Evolutionary conservation across 2,888 invertebrate species (phyloP).

Genomic region (Agrotis clavis): DNA sequence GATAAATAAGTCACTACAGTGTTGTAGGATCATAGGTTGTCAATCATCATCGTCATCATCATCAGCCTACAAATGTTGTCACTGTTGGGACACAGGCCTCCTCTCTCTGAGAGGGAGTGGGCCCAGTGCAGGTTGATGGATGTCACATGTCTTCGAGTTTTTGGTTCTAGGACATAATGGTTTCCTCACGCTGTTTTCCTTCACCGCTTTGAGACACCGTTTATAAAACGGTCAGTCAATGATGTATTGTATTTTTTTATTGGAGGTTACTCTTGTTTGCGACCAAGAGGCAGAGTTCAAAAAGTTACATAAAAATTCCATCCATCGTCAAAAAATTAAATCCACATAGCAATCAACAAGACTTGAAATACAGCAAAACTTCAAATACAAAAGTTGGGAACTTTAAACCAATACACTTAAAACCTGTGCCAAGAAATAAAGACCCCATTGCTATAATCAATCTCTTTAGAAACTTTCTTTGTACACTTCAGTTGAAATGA

Average conservation of each 20-base stretch:
- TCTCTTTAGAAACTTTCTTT: constrained; percentile 47
- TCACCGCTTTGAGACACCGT: too few relatives aligned
- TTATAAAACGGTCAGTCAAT: too few relatives aligned
- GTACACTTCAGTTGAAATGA: constrained; percentile 47
- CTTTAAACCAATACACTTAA: constrained; percentile 50
- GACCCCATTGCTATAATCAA: constrained; percentile 53
- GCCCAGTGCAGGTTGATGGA: too few relatives aligned
- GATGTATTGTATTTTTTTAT: background rate
- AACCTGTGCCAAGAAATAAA: constrained; percentile 33
- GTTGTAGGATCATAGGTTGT: too few relatives aligned
- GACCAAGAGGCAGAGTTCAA: background rate
- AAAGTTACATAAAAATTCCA: background rate
- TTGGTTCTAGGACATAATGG: too few relatives aligned
- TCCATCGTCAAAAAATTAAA: background rate
- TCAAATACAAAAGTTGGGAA: constrained; percentile 14
- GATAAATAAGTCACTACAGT: too few relatives aligned
- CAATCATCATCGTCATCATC: too few relatives aligned
- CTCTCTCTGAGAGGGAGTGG: too few relatives aligned
- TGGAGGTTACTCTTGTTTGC: background rate
- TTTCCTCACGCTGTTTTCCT: too few relatives aligned
- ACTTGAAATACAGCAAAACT: constrained; percentile 7
- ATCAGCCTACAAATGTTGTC: too few relatives aligned
- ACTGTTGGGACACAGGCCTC: too few relatives aligned
- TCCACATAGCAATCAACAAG: background rate
- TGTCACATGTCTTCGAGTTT: too few relatives aligned